Percentiles rank a stretch among this genome's conserved stretches.
phyloP scores from a whole-genome alignment of 2,888 invertebrate species.

The Pachydiplax longipennis region DNA sequence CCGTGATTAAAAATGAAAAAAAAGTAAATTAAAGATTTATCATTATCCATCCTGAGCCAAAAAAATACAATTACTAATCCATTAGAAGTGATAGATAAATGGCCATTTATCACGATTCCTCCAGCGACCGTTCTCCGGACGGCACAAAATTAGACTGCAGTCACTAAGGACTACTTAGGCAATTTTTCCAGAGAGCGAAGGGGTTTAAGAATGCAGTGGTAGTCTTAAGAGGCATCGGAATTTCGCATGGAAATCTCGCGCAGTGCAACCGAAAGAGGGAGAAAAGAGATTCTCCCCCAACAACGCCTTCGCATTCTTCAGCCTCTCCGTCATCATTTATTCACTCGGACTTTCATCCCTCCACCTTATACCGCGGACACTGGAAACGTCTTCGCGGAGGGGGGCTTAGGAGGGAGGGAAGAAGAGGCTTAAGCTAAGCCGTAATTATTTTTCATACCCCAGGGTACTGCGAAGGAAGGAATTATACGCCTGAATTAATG shows the following conservation, averaged over 20 bases:
- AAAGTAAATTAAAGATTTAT: too few species aligned
- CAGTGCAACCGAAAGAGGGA: not conserved
- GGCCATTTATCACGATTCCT: too few species aligned
- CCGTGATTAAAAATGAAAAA: too few species aligned
- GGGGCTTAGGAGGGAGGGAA: constrained; percentile 52
- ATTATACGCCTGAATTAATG: constrained; percentile 44
- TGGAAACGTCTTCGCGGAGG: constrained; percentile 48
- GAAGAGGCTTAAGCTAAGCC: constrained; percentile 49
- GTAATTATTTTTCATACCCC: constrained; percentile 54
- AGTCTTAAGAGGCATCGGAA: not conserved
- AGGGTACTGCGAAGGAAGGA: constrained; percentile 40
- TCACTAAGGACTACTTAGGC: too few species aligned
- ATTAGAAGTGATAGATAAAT: too few species aligned
- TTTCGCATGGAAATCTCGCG: not conserved
- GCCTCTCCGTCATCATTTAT: constrained; percentile 40
- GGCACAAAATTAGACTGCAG: too few species aligned
- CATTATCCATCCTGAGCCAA: too few species aligned
- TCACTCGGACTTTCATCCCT: constrained; percentile 49
- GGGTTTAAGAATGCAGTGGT: not conserved
- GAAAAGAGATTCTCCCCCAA: not conserved
- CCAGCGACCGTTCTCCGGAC: too few species aligned
- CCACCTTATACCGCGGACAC: constrained; percentile 48
- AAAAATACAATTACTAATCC: too few species aligned
- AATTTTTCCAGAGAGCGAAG: too few species aligned
- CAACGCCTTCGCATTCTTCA: not conserved